Evolutionary conservation across 2,888 invertebrate genomes (phyloP), one percentile per base, ranked within the genome.

Genomic region (Trichogramma evanescens): DNA sequence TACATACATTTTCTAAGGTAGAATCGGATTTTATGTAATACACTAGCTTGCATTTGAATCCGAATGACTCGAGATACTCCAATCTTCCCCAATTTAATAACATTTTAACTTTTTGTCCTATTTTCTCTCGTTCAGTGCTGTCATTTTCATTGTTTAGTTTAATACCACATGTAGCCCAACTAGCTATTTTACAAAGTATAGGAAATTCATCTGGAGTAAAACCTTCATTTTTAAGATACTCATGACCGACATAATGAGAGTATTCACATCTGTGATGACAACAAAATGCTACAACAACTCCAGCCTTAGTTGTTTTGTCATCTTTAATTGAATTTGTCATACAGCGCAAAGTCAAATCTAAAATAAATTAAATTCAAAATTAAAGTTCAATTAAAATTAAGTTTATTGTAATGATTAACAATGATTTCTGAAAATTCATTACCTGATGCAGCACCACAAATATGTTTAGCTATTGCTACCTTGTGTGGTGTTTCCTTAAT

Each of bases 391-490:
- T 41, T 48, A 49, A 45, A 4, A 50, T 48, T 46, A 56, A 52
- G 44, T 57, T 39, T n/a, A 6, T 51, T 64, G 7, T 7, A 61
- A 61, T 55, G 49, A 49, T 56, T 45, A 59, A 50, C 54, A 48
- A 50, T 49, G 54, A 50, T 9, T 56, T 56, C 42, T 10, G 1
- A 9, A 48, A 56, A 49, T 2, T 26, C 26, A 26, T 26, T 72
- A 89, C 89, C 91, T 57, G 93, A 94, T 45, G 94, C 95, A 41
- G 83, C 86, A 0, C 95, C 95, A 78, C 95, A 95, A 48, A 95
- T 82, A 77, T 95, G 95, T 78, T 95, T 95, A 2, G 93, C 90
- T 38, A 92, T 79, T 0, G 87, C 93, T 50, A 90, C 82, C 44
- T 83, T 75, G 5, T 72, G 67, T 5, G 79, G 69, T 26, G 78